A percentile compares a stretch with the other conserved stretches of the same genome.
Conservation (phyloP, 2,797 vertebrate species). For the Tympanoctomys barrerae region DNA sequence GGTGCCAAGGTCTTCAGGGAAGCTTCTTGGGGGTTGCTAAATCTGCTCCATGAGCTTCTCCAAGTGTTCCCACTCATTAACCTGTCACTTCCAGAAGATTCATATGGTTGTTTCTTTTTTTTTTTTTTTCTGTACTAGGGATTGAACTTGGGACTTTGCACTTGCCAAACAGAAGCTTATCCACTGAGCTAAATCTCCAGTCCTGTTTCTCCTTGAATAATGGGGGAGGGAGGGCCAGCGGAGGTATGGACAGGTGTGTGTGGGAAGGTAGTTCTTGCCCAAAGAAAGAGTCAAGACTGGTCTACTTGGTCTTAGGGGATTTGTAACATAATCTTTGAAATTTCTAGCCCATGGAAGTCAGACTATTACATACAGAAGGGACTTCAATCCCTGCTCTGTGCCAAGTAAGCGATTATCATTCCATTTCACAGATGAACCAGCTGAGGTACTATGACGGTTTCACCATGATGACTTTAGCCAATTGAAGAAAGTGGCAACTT, state of each 20-base stretch:
- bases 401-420: neutral
- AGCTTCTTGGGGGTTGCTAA: neutral
- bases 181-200: too few species aligned
- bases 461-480: constrained; percentile 62
- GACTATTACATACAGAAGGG: neutral
- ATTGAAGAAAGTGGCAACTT: constrained; percentile 62
- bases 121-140: too few species aligned
- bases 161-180: too few species aligned
- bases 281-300: neutral
- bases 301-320: neutral
- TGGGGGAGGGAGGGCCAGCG: rapidly evolving
- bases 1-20: neutral
- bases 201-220: neutral
- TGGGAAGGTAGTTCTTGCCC: neutral
- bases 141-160: too few species aligned
- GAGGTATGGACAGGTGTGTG: neutral
- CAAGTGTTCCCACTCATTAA: rapidly evolving
- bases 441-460: neutral
- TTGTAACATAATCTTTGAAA: neutral
- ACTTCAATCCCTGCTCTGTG: neutral
- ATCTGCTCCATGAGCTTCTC: neutral
- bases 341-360: neutral
- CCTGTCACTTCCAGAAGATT: neutral
- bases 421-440: constrained; percentile 18
- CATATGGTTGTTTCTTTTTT: neutral